Evolutionary conservation across 2,797 vertebrate genomes (phyloP), one percentile per base, ranked within the genome.

Genomic region (Gallinago nigripennis): DNA sequence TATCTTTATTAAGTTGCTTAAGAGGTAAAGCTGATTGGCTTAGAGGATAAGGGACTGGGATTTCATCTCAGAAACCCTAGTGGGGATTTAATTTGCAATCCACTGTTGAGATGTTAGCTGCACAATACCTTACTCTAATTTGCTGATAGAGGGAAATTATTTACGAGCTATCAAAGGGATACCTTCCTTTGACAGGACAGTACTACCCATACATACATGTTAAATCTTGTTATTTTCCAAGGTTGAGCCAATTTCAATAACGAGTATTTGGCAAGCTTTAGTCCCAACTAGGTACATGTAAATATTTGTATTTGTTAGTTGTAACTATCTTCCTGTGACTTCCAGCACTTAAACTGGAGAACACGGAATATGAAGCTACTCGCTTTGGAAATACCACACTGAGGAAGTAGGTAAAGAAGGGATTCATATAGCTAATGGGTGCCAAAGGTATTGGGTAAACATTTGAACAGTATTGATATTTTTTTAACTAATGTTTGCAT

Each of bases 51-150:
- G 92, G 66, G 56, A 21, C 51, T 31, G n/a, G 66, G 68, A 86
- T 90, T 96, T 96, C 58, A 86, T 84, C 80, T 86, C 20, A 76
- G 73, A 95, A 94, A 73, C 65, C 53, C 73, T 88, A 66, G 56
- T 28, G 88, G 69, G 92, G 79, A 81, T 90, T 96, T 91, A 86
- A 96, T 94, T 94, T 94, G 91, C 78, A 95, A 92, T 71, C 51
- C 43, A 54, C 66, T 28, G 16, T 28, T 86, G 61, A 95, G 53
- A 75, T 0, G 2, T 57, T 39, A 57, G 65, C 69, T 46, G 73
- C 53, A 94, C 82, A 94, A 82, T 24, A 81, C 35, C 58, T 92
- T 82, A 64, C 39, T 88, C 72, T 92, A 83, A 72, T 16, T 50
- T 86, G 69, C 35, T 77, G 78, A 89, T n/a, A 88, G 69, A 25